phyloP scores from a whole-genome alignment of 2,797 vertebrate species.

The Caiman crocodilus region DNA sequence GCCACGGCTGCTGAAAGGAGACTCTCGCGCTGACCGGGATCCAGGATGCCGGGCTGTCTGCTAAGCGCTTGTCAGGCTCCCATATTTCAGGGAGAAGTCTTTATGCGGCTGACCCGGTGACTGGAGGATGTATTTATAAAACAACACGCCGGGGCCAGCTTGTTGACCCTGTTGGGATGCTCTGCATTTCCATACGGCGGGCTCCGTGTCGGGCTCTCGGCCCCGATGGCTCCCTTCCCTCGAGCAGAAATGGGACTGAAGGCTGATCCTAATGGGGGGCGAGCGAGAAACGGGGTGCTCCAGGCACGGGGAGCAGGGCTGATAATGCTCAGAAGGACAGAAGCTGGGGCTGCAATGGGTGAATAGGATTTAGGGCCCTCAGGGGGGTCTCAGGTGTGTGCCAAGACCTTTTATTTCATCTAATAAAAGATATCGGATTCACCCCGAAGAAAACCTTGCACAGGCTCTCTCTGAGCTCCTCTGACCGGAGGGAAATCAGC shows the following conservation, averaged over 20 bases:
- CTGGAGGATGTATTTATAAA: constrained; percentile 58
- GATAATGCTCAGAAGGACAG: neutral
- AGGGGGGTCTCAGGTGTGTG: no score
- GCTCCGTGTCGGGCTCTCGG: fast-evolving
- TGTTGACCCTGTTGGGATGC: fast-evolving
- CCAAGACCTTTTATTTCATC: no score
- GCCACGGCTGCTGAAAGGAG: constrained; percentile 47
- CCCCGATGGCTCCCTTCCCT: neutral
- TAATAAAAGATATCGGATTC: no score
- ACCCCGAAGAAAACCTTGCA: no score
- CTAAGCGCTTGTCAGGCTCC: constrained; percentile 71
- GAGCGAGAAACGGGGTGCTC: fast-evolving
- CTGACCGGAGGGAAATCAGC: no score
- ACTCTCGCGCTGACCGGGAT: constrained; percentile 65
- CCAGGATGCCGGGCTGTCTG: constrained; percentile 65
- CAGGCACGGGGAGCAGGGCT: fast-evolving
- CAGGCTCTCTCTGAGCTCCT: no score
- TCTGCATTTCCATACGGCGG: constrained; percentile 1
- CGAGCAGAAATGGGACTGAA: fast-evolving
- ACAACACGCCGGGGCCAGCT: neutral
- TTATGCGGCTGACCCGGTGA: constrained; percentile 25
- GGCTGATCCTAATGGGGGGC: neutral
- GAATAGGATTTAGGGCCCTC: no score
- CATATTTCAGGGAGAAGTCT: constrained; percentile 57
- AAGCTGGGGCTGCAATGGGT: no score